These are phyloP conservation scores for Drosophila navojoa DNA, from an alignment of 1,140 invertebrate genomes.

Conservation along the genomic window DNA sequence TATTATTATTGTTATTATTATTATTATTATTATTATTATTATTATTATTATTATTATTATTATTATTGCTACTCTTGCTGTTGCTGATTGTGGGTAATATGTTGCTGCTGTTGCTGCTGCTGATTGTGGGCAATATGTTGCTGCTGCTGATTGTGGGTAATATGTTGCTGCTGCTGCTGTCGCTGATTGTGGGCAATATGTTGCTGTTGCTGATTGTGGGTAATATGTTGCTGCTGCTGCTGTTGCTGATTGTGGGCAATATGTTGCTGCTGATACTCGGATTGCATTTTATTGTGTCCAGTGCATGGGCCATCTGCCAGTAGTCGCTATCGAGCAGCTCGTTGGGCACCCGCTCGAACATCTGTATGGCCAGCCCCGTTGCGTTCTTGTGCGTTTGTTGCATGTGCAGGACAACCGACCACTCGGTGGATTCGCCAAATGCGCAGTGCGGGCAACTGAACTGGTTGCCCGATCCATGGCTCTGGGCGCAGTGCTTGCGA, in stretches of 20 bases:
- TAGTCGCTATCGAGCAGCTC: conserved; percentile 30
- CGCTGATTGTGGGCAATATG: background rate
- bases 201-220: no score
- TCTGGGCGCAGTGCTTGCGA: conserved; percentile 9
- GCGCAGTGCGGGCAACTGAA: conserved; percentile 50
- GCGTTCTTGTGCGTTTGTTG: background rate
- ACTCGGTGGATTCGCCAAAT: conserved; percentile 1
- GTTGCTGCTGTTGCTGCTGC: no score
- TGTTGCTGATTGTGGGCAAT: background rate
- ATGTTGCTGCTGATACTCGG: no score
- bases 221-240: no score
- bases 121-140: no score
- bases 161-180: no score
- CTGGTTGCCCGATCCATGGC: conserved; percentile 25
- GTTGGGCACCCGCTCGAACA: conserved; percentile 46
- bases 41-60: background rate
- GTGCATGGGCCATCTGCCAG: conserved; percentile 28
- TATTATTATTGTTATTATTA: background rate
- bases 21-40: background rate
- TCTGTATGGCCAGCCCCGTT: conserved; percentile 20
- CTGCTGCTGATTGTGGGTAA: no score
- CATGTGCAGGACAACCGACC: conserved; percentile 21
- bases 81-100: no score
- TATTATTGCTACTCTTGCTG: no score
- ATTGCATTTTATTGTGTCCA: background rate